Evolutionary conservation across 2,888 invertebrate genomes (phyloP), one percentile per base, ranked within the genome.

Genomic region (Catocala sponsa): DNA sequence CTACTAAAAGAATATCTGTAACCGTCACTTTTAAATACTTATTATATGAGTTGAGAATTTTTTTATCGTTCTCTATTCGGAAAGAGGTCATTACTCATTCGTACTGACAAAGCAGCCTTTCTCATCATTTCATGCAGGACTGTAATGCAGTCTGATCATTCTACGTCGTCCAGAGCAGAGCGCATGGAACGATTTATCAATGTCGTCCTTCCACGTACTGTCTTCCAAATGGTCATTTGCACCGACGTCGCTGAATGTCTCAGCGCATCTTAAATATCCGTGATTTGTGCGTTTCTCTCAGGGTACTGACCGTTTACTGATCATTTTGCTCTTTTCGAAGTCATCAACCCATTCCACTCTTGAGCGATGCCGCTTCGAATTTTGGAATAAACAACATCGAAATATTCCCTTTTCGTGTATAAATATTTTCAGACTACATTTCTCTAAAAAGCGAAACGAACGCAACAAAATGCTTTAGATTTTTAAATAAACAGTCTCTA

Each of bases 141-240:
- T 46, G 15, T 76, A 70, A 73, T 66, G 73, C 59, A 60, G 65
- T 66, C 63, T 70, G 66, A 70, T 75, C 65, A 68, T 65, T 70
- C 72, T 63, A 65, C 69, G 70, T 74, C 73, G 71, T 74, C 77
- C 72, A 72, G 70, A 57, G 73, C 67, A 69, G 69, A 65, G 62
- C 65, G 66, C 63, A 61, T 65, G 65, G 64, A 61, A 74, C 74
- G 63, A 84, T 84, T 79, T 79, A 76, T 84, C 85, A 83, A 79
- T 59, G 83, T 83, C 83, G 70, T 67, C 65, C 74, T 82, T 79
- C 76, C 70, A 66, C 67, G 76, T 73, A 68, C 76, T 74, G 78
- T 77, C 79, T 75, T 77, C 69, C 60, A 68, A 75, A 76, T 80
- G 79, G 78, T 75, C 82, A 83, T 83, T 84, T 80, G 76, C 79